phyloP scores from a whole-genome alignment of 2,888 invertebrate species.

The Eurytoma adleriae region DNA sequence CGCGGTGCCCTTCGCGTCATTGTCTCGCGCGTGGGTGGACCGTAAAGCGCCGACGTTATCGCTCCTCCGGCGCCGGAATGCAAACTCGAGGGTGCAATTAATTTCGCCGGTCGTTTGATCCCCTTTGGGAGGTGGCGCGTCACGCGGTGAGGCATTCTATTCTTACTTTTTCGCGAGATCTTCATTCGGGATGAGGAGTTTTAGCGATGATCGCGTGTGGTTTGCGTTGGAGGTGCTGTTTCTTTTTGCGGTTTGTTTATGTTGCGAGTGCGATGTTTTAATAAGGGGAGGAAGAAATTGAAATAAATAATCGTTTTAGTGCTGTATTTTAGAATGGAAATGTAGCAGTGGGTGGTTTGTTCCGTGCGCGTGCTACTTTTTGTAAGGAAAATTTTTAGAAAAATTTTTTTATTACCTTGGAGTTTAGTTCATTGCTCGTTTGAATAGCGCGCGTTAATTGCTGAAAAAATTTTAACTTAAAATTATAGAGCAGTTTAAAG shows the following conservation, averaged over 20 bases:
- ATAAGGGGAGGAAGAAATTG: background rate
- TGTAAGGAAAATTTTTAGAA: too few relatives aligned
- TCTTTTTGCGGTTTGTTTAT: background rate
- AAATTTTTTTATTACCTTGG: too few relatives aligned
- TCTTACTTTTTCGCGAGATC: background rate
- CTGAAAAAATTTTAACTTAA: too few relatives aligned
- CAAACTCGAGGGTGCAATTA: background rate
- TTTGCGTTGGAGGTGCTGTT: background rate
- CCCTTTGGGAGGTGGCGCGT: background rate
- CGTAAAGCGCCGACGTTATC: background rate
- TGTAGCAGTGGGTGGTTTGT: too few relatives aligned
- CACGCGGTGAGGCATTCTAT: background rate
- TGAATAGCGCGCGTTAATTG: too few relatives aligned
- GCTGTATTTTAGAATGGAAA: too few relatives aligned
- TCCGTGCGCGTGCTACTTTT: too few relatives aligned
- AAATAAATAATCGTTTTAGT: too few relatives aligned
- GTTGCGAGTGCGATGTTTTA: background rate
- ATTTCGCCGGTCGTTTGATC: background rate
- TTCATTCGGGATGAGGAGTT: background rate
- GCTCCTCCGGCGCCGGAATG: background rate
- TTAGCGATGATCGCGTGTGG: background rate
- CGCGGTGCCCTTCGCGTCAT: conserved; percentile 19
- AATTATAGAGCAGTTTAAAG: too few relatives aligned
- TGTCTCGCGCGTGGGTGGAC: conserved; percentile 33
- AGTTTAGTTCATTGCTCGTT: too few relatives aligned